phyloP scores from a whole-genome alignment of 1,140 invertebrate genomes.

The Drosophila melanica region DNA sequence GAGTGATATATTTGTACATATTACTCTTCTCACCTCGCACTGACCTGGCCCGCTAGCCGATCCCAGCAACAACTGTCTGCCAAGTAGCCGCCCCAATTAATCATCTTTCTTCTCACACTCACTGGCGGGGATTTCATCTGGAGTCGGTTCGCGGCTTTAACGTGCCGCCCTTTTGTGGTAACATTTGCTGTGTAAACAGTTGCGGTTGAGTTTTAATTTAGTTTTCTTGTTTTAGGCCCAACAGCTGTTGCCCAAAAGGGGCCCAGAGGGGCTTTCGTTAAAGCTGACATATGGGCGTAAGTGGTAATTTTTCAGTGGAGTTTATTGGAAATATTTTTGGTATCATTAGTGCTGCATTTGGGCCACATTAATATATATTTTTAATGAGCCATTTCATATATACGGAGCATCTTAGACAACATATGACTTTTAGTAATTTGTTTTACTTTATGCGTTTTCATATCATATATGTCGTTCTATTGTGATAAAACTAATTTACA shows the following conservation, averaged over 20 bases:
- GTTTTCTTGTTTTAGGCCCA: conserved; percentile 64
- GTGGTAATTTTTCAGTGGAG: conserved; percentile 73
- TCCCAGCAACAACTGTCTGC: conserved; percentile 44
- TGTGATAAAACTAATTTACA: background rate
- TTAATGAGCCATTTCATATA: conserved; percentile 37
- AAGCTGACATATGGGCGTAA: conserved; percentile 81
- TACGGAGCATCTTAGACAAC: conserved; percentile 12
- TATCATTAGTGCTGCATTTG: conserved; percentile 63
- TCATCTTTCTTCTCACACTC: conserved; percentile 47
- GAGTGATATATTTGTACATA: conserved; percentile 83
- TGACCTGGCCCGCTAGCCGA: conserved; percentile 18
- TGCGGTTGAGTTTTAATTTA: conserved; percentile 77
- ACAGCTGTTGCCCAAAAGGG: conserved; percentile 50
- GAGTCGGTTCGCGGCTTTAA: conserved; percentile 21
- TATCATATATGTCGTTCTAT: background rate
- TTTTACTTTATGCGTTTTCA: background rate
- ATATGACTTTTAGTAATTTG: conserved; percentile 42
- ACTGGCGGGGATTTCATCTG: conserved; percentile 40
- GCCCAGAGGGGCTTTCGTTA: conserved; percentile 52
- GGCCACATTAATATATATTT: conserved; percentile 6
- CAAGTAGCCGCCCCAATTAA: conserved; percentile 70
- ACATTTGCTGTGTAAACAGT: conserved; percentile 83
- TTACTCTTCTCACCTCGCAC: conserved; percentile 75
- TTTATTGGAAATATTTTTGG: conserved; percentile 68
- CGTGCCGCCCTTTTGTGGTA: conserved; percentile 65